Evolutionary conservation across 2,113 vertebrate genomes (phyloP).

Genomic region (Hippolais icterina): DNA sequence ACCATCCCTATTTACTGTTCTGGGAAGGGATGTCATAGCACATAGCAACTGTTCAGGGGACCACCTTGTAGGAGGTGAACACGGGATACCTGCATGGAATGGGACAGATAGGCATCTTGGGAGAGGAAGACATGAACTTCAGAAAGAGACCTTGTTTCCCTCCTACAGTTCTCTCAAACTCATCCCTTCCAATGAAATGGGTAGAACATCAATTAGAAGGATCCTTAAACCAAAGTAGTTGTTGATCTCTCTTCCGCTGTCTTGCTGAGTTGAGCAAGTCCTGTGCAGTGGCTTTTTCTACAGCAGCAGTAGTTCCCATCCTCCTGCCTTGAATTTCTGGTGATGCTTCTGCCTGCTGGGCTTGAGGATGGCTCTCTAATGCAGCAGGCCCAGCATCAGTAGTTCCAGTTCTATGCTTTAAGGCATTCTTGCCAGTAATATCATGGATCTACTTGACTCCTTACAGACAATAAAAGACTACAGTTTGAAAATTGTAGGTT

Average conservation of each 20-base stretch:
- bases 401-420: neutral
- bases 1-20: neutral
- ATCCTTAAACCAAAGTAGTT: neutral
- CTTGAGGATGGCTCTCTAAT: neutral
- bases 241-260: neutral
- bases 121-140: neutral
- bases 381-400: neutral
- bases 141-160: neutral
- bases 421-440: neutral
- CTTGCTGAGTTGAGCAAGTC: neutral
- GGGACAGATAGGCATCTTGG: neutral
- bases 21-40: neutral
- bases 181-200: neutral
- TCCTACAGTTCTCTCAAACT: neutral
- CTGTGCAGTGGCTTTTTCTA: neutral
- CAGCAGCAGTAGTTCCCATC: neutral
- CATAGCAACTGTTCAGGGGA: neutral
- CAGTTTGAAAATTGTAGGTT: neutral
- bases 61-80: neutral
- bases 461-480: neutral
- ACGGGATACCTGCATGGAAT: neutral
- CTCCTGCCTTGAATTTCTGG: neutral
- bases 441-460: neutral
- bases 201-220: neutral
- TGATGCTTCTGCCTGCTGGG: neutral